Evolutionary conservation across 2,797 vertebrate genomes (phyloP).

Genomic region (Acipenser ruthenus): DNA sequence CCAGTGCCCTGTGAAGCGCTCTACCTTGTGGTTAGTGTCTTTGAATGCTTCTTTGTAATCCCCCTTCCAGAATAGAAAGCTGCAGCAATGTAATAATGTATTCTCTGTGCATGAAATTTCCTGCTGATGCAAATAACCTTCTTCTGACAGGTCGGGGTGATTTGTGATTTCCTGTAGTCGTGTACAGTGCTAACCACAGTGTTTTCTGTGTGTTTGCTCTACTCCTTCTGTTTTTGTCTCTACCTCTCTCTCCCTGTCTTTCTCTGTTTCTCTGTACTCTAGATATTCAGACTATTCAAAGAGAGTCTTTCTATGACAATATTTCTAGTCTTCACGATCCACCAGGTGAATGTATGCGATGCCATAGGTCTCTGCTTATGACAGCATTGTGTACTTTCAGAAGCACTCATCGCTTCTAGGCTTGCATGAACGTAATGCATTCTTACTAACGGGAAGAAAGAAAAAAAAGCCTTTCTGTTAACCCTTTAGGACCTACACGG

Average conservation of each 20-base stretch:
- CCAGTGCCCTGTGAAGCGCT: no score
- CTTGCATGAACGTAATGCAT: constrained; percentile 67
- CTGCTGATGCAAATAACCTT: constrained; percentile 10
- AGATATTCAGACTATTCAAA: constrained; percentile 98
- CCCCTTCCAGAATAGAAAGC: not conserved
- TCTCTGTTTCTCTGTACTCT: constrained; percentile 66
- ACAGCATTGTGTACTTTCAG: constrained; percentile 53
- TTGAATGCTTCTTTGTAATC: no score
- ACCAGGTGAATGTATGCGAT: constrained; percentile 82
- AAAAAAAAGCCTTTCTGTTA: no score
- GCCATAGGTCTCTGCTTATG: constrained; percentile 49
- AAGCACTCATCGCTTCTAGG: constrained; percentile 66
- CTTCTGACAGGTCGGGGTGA: constrained; percentile 1
- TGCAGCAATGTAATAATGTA: constrained; percentile 1
- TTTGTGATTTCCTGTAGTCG: constrained; percentile 12
- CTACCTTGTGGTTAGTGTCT: no score
- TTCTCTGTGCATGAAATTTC: constrained; percentile 11
- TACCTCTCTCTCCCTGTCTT: constrained; percentile 14
- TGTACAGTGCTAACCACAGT: constrained; percentile 25
- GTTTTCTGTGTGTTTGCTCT: constrained; percentile 54
- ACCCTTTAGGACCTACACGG: no score
- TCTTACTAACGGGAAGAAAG: constrained; percentile 29
- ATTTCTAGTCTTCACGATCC: constrained; percentile 91
- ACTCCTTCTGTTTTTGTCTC: constrained; percentile 48
- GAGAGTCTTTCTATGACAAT: constrained; percentile 98